phyloP scores from a whole-genome alignment of 2,113 vertebrate species.

The Lagenorhynchus albirostris region DNA sequence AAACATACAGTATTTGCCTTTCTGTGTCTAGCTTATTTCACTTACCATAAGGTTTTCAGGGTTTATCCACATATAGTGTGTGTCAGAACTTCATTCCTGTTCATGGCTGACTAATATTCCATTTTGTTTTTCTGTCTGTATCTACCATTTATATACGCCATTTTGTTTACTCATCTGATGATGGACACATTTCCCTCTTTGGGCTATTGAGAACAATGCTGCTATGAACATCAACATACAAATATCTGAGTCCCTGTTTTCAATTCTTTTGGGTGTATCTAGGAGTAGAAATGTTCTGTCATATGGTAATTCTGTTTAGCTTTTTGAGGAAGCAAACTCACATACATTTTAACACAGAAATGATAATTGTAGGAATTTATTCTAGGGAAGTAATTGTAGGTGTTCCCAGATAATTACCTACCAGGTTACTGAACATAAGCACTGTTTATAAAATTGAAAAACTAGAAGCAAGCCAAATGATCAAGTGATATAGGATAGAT shows the following conservation, averaged over 20 bases:
- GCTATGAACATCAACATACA: neutral
- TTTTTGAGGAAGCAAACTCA: neutral
- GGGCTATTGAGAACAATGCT: neutral
- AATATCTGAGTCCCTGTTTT: neutral
- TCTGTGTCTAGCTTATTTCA: neutral
- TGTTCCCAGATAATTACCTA: neutral
- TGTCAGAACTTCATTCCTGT: neutral
- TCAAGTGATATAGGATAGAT: neutral
- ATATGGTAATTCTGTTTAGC: neutral
- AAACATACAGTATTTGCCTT: neutral
- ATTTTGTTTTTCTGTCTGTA: no score
- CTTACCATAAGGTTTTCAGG: neutral
- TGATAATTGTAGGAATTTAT: neutral
- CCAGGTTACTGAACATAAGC: neutral
- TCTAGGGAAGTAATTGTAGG: neutral
- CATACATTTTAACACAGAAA: neutral
- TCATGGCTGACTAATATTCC: neutral
- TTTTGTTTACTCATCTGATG: neutral
- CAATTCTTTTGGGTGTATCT: neutral
- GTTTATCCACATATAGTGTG: neutral
- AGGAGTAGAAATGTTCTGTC: neutral
- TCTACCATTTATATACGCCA: neutral
- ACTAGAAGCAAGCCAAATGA: constrained; percentile 5
- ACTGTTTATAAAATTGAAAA: constrained; percentile 1
- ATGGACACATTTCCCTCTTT: neutral